Evolutionary conservation across 2,888 invertebrate species (phyloP).

Genomic region (Plagodis dolabraria): DNA sequence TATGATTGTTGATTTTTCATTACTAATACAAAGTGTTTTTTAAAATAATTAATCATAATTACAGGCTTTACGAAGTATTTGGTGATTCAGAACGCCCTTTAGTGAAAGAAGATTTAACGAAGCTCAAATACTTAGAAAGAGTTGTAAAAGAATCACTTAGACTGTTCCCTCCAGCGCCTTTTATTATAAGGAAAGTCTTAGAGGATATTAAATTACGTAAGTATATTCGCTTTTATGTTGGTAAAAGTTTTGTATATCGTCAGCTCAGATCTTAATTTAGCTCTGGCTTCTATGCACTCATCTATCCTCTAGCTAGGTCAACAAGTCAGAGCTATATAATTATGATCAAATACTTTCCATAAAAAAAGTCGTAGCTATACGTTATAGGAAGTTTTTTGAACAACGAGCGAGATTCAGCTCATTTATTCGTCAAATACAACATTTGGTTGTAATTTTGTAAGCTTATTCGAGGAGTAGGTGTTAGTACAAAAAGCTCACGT

Average conservation of each 20-base stretch:
- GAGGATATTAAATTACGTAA: slow-evolving; percentile 70
- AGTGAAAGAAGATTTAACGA: slow-evolving; percentile 64
- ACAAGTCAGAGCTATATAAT: too few relatives aligned
- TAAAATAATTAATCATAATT: not conserved
- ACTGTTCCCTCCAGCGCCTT: slow-evolving; percentile 73
- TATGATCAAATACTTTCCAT: too few relatives aligned
- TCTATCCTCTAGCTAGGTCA: too few relatives aligned
- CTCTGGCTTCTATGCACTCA: not conserved
- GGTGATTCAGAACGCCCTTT: slow-evolving; percentile 64
- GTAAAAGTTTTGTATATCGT: not conserved
- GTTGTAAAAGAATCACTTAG: slow-evolving; percentile 73
- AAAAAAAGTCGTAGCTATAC: too few relatives aligned
- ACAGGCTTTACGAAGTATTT: slow-evolving; percentile 64
- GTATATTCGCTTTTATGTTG: slow-evolving; percentile 39
- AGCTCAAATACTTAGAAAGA: slow-evolving; percentile 67
- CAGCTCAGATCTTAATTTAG: not conserved
- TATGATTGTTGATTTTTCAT: too few relatives aligned
- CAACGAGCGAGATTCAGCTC: too few relatives aligned
- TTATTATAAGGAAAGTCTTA: slow-evolving; percentile 70
- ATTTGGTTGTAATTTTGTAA: too few relatives aligned
- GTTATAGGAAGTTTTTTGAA: too few relatives aligned
- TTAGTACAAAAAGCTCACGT: too few relatives aligned
- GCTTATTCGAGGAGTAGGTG: too few relatives aligned
- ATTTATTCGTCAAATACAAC: too few relatives aligned
- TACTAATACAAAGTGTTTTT: too few relatives aligned